phyloP scores from a whole-genome alignment of 1,140 invertebrate species.

The honey bee (Apis mellifera) region Amel_HAv3.1 CM009945.2:5469001-5469500 shows the following conservation, averaged over 20 bases:
- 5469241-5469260: constrained; percentile 19
- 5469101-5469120: constrained; percentile 51
- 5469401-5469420: background rate
- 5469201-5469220: constrained; percentile 48
- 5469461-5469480: background rate
- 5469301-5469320: no score
- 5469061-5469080: background rate
- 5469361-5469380: constrained; percentile 1
- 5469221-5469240: constrained; percentile 19
- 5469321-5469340: background rate
- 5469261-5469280: background rate
- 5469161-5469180: constrained; percentile 52
- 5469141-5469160: constrained; percentile 31
- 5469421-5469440: background rate
- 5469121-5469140: constrained; percentile 41
- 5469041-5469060: constrained; percentile 3
- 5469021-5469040: background rate
- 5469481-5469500: background rate
- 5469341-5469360: background rate
- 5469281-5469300: background rate
- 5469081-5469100: background rate
- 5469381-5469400: constrained; percentile 14
- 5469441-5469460: background rate
- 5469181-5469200: constrained; percentile 50
- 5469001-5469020: constrained; percentile 25